A percentile compares a stretch with the other conserved stretches of the same genome.
Evolutionary conservation across 2,888 invertebrate genomes (phyloP).

Genomic region (Cylloceria caligata): DNA sequence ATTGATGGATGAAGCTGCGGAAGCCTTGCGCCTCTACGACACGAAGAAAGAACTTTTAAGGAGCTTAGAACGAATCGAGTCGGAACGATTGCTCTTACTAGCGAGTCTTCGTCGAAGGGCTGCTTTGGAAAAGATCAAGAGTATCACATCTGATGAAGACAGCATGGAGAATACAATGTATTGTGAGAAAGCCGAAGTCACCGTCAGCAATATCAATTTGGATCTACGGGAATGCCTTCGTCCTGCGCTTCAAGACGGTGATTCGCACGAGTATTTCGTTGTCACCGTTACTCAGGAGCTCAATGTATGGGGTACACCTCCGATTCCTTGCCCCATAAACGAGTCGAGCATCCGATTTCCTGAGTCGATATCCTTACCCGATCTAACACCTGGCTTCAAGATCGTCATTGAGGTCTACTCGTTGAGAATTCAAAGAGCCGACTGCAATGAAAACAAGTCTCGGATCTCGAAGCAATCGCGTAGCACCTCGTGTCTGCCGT

Average conservation of each 20-base stretch:
- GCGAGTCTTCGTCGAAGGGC: conserved; percentile 76
- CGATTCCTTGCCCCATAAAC: conserved; percentile 71
- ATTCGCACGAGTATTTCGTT: conserved; percentile 83
- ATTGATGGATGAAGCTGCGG: conserved; percentile 82
- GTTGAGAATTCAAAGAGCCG: conserved; percentile 82
- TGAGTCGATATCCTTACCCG: conserved; percentile 78
- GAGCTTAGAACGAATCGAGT: conserved; percentile 85
- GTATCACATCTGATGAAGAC: conserved; percentile 50
- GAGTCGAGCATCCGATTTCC: conserved; percentile 75
- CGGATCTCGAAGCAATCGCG: conserved; percentile 61
- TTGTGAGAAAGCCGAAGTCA: conserved; percentile 69
- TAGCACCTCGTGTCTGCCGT: conserved; percentile 72
- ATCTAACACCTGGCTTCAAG: conserved; percentile 81
- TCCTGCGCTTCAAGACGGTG: conserved; percentile 61
- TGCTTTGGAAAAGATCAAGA: conserved; percentile 72
- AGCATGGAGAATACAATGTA: neutral
- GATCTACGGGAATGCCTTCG: conserved; percentile 70
- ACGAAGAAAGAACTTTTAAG: conserved; percentile 84
- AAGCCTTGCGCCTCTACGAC: conserved; percentile 85
- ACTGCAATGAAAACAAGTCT: conserved; percentile 80
- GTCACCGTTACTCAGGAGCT: conserved; percentile 78
- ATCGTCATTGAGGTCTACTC: conserved; percentile 85
- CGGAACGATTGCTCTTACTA: conserved; percentile 85
- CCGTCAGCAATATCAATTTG: conserved; percentile 71
- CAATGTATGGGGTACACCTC: conserved; percentile 77